These are phyloP conservation scores for Alligator sinensis DNA, from an alignment of 2,113 vertebrate species.

Conservation along the genomic window DNA sequence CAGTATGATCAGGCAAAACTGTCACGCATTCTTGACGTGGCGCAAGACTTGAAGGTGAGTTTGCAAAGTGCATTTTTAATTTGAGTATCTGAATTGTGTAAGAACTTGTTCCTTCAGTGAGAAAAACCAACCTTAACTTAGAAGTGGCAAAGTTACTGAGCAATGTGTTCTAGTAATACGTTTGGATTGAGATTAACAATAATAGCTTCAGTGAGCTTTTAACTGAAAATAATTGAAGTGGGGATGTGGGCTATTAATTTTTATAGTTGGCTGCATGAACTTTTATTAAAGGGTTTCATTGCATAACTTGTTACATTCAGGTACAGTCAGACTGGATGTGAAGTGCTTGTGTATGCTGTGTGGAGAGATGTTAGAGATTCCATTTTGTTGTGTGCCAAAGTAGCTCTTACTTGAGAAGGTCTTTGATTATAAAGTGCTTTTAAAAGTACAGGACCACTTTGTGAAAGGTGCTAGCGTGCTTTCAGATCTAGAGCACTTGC, in stretches of 20 bases:
- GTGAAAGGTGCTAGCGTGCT: neutral
- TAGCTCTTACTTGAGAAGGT: constrained; percentile 12
- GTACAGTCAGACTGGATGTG: neutral
- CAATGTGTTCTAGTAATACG: neutral
- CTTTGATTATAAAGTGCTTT: neutral
- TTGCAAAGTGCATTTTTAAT: neutral
- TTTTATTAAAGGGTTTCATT: neutral
- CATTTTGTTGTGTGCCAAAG: neutral
- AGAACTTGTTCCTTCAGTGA: neutral
- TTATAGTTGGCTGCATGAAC: no score
- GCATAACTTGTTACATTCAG: neutral
- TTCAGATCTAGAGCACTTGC: constrained; percentile 8
- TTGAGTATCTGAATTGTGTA: neutral
- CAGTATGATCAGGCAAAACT: constrained; percentile 98
- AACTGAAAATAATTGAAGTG: neutral
- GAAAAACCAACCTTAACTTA: neutral
- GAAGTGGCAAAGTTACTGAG: neutral
- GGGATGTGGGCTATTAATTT: neutral
- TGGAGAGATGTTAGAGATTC: neutral
- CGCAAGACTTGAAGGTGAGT: constrained; percentile 97
- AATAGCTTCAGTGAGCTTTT: neutral
- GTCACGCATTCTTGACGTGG: constrained; percentile 98
- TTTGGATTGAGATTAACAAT: neutral
- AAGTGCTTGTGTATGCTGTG: neutral
- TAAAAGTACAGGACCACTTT: constrained; percentile 25